These are phyloP conservation scores for Gonioctena quinquepunctata DNA, from an alignment of 1,140 invertebrate genomes.

Conservation along the genomic window DNA sequence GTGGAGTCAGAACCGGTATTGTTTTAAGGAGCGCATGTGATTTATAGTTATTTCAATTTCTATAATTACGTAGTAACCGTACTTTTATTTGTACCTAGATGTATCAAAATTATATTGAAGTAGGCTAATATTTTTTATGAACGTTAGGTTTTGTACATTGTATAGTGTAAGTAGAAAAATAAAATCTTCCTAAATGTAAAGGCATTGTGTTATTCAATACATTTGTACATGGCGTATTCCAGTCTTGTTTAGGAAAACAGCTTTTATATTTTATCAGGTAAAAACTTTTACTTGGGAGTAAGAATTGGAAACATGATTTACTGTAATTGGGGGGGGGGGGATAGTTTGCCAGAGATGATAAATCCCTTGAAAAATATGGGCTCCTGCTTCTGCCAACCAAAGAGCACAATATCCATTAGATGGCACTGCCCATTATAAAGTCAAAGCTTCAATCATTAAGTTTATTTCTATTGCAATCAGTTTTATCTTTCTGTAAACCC, in stretches of 20 bases:
- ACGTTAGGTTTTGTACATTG: constrained; percentile 56
- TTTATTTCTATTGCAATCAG: no score
- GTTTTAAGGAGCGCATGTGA: constrained; percentile 39
- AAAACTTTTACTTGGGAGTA: no score
- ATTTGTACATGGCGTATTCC: not conserved
- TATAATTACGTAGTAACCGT: constrained; percentile 28
- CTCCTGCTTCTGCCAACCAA: no score
- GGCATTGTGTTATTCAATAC: not conserved
- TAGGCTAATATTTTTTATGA: constrained; percentile 53
- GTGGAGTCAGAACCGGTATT: constrained; percentile 10
- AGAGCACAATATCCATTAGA: no score
- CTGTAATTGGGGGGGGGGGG: no score
- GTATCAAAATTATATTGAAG: constrained; percentile 28
- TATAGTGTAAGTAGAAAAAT: constrained; percentile 38
- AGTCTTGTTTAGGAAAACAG: not conserved
- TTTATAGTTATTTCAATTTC: constrained; percentile 26
- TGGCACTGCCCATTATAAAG: no score
- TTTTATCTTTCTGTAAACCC: no score
- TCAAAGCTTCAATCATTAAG: no score
- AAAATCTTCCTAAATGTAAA: constrained; percentile 6
- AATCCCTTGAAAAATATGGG: no score
- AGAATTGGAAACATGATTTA: no score
- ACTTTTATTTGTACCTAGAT: constrained; percentile 27
- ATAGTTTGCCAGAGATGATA: no score
- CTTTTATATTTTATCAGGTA: no score